Conservation (phyloP, 2,113 vertebrate species). For the Polypterus senegalus region DNA sequence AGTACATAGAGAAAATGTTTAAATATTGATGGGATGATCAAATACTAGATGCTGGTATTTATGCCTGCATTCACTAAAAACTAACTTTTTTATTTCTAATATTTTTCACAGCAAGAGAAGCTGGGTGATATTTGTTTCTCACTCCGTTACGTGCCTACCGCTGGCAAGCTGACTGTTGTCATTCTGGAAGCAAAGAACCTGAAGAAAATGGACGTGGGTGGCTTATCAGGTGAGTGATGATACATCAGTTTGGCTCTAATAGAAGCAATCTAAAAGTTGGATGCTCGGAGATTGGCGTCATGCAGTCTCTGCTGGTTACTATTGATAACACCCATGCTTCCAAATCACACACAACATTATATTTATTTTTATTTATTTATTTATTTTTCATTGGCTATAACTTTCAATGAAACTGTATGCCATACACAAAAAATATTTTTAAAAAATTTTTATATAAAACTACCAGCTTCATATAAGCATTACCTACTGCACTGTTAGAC, state of each 20-base stretch:
- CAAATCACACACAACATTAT: background rate
- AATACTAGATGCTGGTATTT: too few relatives aligned
- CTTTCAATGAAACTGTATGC: too few relatives aligned
- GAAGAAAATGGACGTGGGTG: conserved; percentile 97
- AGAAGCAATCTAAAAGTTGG: conserved; percentile 19
- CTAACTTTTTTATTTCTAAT: conserved; percentile 17
- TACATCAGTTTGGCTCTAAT: conserved; percentile 13
- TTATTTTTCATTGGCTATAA: too few relatives aligned
- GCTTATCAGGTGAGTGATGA: conserved; percentile 74
- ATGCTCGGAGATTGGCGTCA: conserved; percentile 19
- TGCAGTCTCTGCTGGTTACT: conserved; percentile 21
- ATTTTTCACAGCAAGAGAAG: conserved; percentile 84
- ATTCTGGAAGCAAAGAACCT: conserved; percentile 95
- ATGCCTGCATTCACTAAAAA: background rate
- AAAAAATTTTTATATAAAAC: too few relatives aligned
- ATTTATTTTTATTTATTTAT: too few relatives aligned
- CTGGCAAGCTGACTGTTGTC: conserved; percentile 93
- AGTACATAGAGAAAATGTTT: too few relatives aligned
- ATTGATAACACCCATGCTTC: conserved; percentile 22
- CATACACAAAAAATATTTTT: too few relatives aligned
- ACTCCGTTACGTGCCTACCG: conserved; percentile 90
- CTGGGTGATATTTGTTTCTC: conserved; percentile 97
- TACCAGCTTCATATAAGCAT: too few relatives aligned
- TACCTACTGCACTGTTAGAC: too few relatives aligned
- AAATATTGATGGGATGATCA: too few relatives aligned